A percentile compares a stretch with the other conserved stretches of the same genome.
Conservation (phyloP, 1,140 invertebrate genomes). For the Myzus persicae region DNA sequence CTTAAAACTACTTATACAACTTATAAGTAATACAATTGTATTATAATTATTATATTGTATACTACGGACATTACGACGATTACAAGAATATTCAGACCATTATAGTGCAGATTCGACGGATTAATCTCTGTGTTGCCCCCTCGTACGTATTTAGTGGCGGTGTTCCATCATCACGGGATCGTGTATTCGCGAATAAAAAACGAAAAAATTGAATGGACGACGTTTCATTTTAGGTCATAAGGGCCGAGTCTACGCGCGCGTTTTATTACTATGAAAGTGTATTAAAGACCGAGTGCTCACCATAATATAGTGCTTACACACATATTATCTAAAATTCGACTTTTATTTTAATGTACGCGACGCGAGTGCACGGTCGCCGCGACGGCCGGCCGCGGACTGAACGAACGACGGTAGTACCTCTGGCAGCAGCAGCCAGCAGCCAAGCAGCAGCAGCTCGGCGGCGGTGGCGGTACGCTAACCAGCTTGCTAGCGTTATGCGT, state of each 20-base stretch:
- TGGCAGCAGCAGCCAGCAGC: constrained; percentile 4
- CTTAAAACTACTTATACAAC: constrained; percentile 22
- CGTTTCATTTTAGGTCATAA: neutral
- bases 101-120: neutral
- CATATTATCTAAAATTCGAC: neutral
- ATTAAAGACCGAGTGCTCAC: neutral
- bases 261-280: neutral
- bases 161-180: constrained; percentile 5
- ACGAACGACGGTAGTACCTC: neutral
- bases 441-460: neutral
- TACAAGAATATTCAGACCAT: constrained; percentile 22
- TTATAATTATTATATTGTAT: constrained; percentile 18
- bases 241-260: neutral
- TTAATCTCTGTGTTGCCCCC: constrained; percentile 26
- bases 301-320: neutral
- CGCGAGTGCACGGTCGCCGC: neutral
- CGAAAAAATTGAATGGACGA: neutral
- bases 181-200: too few relatives aligned
- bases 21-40: constrained; percentile 15
- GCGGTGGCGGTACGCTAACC: neutral
- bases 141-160: neutral
- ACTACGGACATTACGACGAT: constrained; percentile 50
- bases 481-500: neutral
- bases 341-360: neutral
- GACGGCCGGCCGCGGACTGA: constrained; percentile 21